Evolutionary conservation across 1,140 invertebrate species (phyloP).

Genomic region (Anoplophora glabripennis): DNA sequence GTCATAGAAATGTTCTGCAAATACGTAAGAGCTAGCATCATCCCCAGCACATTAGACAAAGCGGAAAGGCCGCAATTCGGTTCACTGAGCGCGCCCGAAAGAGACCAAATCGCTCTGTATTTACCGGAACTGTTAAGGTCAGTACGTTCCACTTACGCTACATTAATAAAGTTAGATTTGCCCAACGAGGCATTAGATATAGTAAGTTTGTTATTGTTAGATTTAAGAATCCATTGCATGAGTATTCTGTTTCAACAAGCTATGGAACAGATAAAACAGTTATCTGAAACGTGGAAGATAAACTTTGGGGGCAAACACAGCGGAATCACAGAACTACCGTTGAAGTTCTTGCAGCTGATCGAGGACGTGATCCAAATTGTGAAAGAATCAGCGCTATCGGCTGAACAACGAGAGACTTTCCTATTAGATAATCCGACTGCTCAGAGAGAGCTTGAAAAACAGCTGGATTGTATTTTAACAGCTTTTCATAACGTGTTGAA

Average conservation of each 20-base stretch:
- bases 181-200: constrained; percentile 79
- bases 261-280: constrained; percentile 71
- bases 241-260: constrained; percentile 81
- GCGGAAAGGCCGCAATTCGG: constrained; percentile 44
- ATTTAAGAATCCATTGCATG: constrained; percentile 86
- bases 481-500: constrained; percentile 64
- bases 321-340: constrained; percentile 82
- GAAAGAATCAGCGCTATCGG: constrained; percentile 77
- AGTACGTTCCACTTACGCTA: constrained; percentile 66
- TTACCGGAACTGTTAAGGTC: constrained; percentile 75
- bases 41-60: constrained; percentile 58
- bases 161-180: constrained; percentile 72
- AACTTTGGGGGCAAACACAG: constrained; percentile 78
- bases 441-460: constrained; percentile 63
- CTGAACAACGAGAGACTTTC: constrained; percentile 66
- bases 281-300: constrained; percentile 87
- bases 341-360: constrained; percentile 77
- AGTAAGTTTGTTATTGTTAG: constrained; percentile 80
- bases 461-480: constrained; percentile 70
- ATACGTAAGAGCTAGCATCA: constrained; percentile 62
- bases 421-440: constrained; percentile 65
- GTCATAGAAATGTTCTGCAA: constrained; percentile 65
- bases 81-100: constrained; percentile 51
- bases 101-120: constrained; percentile 65
- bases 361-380: constrained; percentile 81